phyloP scores from a whole-genome alignment of 2,888 invertebrate species.

The Rhamphomyia laevipes region DNA sequence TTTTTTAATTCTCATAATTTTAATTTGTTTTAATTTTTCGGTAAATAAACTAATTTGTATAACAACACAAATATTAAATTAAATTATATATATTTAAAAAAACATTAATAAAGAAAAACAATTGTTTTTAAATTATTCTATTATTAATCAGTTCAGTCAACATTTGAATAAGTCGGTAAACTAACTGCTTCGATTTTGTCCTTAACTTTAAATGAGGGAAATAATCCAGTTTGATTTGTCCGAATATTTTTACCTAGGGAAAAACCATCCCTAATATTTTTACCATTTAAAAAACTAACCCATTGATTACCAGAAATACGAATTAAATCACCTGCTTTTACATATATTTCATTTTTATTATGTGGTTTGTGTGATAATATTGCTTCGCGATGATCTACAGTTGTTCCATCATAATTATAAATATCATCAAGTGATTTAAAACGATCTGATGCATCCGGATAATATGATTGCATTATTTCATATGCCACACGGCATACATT shows the following conservation, averaged over 20 bases:
- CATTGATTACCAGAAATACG: constrained; percentile 95
- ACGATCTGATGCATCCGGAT: no score
- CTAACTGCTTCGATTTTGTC: constrained; percentile 70
- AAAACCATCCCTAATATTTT: no score
- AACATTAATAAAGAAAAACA: neutral
- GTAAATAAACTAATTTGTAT: no score
- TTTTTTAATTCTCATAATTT: no score
- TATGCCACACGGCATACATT: no score
- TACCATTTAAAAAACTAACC: no score
- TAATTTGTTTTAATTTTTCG: no score
- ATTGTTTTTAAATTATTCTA: no score
- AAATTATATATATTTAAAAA: neutral
- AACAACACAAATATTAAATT: neutral
- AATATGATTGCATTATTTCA: no score
- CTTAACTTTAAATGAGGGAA: constrained; percentile 70
- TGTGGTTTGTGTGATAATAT: constrained; percentile 56
- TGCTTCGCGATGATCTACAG: constrained; percentile 71
- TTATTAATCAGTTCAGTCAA: constrained; percentile 39
- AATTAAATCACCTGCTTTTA: constrained; percentile 68
- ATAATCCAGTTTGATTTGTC: constrained; percentile 64
- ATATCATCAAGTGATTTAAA: no score
- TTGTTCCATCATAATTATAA: constrained; percentile 97
- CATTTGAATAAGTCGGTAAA: no score
- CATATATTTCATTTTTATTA: constrained; percentile 52
- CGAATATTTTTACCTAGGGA: constrained; percentile 82